Evolutionary conservation across 2,888 invertebrate species (phyloP).

Genomic region (Plebejus melissa): DNA sequence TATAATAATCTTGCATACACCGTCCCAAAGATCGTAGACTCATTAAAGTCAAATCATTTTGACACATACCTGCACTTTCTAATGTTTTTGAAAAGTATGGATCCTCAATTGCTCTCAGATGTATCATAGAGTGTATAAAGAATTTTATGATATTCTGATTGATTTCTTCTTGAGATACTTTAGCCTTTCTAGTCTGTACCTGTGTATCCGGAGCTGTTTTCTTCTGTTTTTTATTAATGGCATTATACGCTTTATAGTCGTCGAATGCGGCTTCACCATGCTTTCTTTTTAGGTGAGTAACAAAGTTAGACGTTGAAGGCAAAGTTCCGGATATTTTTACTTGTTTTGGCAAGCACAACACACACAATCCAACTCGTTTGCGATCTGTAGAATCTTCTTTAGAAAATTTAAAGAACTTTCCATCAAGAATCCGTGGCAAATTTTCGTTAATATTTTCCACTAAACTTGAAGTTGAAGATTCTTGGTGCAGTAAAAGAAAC

Average conservation of each 20-base stretch:
- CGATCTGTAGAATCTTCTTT: conserved; percentile 28
- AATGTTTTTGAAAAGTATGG: too few relatives aligned
- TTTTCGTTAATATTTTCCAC: not conserved
- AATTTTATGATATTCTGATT: too few relatives aligned
- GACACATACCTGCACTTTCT: too few relatives aligned
- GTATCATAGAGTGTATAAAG: too few relatives aligned
- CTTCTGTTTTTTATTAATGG: too few relatives aligned
- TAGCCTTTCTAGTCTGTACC: too few relatives aligned
- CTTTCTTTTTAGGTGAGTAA: not conserved
- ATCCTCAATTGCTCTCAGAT: too few relatives aligned
- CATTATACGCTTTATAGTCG: not conserved
- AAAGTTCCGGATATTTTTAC: conserved; percentile 32
- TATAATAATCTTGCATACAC: too few relatives aligned
- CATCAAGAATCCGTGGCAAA: not conserved
- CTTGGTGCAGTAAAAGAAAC: not conserved
- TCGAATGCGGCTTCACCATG: not conserved
- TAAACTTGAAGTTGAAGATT: not conserved
- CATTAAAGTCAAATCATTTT: too few relatives aligned
- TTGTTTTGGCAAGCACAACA: conserved; percentile 30
- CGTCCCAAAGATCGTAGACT: too few relatives aligned
- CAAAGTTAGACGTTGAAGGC: conserved; percentile 30
- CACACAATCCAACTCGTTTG: conserved; percentile 29
- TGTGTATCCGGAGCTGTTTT: too few relatives aligned
- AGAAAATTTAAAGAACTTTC: conserved; percentile 24
- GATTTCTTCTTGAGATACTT: too few relatives aligned